Evolutionary conservation across 2,797 vertebrate species (phyloP).

Genomic region (Coregonus sp.): DNA sequence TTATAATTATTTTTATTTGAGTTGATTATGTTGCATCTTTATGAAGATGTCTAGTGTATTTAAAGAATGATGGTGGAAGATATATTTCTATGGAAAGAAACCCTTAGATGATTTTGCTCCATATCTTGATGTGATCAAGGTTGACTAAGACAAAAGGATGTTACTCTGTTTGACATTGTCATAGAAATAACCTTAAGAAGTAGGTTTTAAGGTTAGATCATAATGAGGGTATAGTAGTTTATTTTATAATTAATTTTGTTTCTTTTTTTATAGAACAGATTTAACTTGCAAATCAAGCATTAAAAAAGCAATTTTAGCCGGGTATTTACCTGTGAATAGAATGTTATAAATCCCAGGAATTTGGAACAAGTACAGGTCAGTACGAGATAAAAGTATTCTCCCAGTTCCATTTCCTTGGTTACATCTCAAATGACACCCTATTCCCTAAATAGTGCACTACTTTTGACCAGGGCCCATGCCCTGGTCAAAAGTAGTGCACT

Average conservation of each 20-base stretch:
- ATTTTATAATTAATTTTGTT: constrained; percentile 92
- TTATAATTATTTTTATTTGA: constrained; percentile 68
- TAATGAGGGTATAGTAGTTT: constrained; percentile 80
- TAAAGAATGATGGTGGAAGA: constrained; percentile 82
- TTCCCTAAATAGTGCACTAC: background rate
- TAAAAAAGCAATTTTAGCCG: constrained; percentile 91
- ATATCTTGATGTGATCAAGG: constrained; percentile 92
- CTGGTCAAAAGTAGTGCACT: background rate
- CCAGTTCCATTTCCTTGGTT: background rate
- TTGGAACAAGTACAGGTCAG: constrained; percentile 79
- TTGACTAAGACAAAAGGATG: constrained; percentile 77
- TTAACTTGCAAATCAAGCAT: constrained; percentile 91
- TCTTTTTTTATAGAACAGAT: constrained; percentile 84
- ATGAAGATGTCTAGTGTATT: constrained; percentile 87
- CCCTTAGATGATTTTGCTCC: constrained; percentile 80
- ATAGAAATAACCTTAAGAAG: constrained; percentile 68
- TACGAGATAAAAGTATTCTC: constrained; percentile 68
- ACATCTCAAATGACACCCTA: background rate
- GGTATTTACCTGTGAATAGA: constrained; percentile 97
- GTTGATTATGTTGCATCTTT: constrained; percentile 85
- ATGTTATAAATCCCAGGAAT: constrained; percentile 90
- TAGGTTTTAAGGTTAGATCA: constrained; percentile 86
- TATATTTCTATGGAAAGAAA: constrained; percentile 83
- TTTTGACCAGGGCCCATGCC: background rate
- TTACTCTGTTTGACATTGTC: constrained; percentile 85